These are phyloP conservation scores for Melieria picta DNA, from an alignment of 2,888 invertebrate species.

Conservation along the genomic window DNA sequence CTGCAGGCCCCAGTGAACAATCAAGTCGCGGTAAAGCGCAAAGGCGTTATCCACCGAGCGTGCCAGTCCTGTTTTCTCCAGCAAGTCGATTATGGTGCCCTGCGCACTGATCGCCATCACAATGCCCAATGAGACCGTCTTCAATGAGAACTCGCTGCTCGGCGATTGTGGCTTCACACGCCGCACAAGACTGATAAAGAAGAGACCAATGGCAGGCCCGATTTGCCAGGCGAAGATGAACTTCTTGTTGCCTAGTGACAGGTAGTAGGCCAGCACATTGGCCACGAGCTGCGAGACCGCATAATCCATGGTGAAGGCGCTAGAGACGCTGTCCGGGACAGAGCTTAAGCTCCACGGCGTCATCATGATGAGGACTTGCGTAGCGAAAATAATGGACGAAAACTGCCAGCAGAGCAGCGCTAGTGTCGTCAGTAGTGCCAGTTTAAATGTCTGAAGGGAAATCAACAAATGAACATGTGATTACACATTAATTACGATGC, in stretches of 20 bases:
- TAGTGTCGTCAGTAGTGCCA: conserved; percentile 60
- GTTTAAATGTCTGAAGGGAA: conserved; percentile 35
- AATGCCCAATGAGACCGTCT: conserved; percentile 55
- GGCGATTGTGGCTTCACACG: conserved; percentile 45
- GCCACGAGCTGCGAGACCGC: conserved; percentile 60
- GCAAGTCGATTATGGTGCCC: conserved; percentile 55
- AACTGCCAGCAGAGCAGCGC: conserved; percentile 78
- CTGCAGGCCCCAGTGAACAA: conserved; percentile 61
- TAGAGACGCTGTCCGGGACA: conserved; percentile 67
- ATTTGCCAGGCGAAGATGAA: conserved; percentile 63
- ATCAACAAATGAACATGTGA: conserved; percentile 15
- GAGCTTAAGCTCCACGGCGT: conserved; percentile 73
- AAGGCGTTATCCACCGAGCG: conserved; percentile 55
- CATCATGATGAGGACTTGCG: conserved; percentile 79
- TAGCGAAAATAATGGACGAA: conserved; percentile 82
- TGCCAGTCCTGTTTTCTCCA: conserved; percentile 55
- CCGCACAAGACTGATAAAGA: conserved; percentile 53
- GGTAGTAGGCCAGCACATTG: conserved; percentile 56
- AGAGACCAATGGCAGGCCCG: conserved; percentile 58
- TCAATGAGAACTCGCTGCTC: conserved; percentile 49
- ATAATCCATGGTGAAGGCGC: conserved; percentile 60
- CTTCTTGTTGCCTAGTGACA: conserved; percentile 61
- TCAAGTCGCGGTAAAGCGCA: conserved; percentile 57
- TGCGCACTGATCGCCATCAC: conserved; percentile 58
- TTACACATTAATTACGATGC: neutral